phyloP scores from a whole-genome alignment of 2,888 invertebrate genomes.

The Mimumesa dahlbomi region DNA sequence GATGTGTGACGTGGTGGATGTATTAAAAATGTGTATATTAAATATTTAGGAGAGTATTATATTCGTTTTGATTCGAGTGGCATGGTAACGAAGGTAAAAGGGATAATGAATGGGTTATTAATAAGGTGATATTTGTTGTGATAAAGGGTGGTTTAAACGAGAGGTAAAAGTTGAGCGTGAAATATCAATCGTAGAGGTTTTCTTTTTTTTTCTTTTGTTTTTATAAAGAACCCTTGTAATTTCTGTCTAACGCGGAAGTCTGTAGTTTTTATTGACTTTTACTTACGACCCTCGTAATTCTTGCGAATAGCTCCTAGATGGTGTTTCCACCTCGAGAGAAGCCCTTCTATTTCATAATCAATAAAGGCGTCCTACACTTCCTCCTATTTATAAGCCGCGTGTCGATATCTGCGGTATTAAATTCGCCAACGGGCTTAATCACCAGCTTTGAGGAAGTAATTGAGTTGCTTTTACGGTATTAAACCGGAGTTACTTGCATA shows the following conservation, averaged over 20 bases:
- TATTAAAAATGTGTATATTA: too few species aligned
- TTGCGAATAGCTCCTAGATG: slow-evolving; percentile 18
- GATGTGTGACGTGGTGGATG: too few species aligned
- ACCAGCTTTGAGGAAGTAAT: slow-evolving; percentile 22
- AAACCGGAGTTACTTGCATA: slow-evolving; percentile 13
- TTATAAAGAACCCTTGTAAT: slow-evolving; percentile 6
- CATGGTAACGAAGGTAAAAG: too few species aligned
- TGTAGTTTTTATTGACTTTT: slow-evolving; percentile 47
- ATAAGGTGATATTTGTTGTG: too few species aligned
- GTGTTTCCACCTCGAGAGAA: slow-evolving; percentile 26
- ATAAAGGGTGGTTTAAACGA: too few species aligned
- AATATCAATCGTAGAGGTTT: too few species aligned
- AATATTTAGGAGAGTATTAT: too few species aligned
- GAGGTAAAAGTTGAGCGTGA: too few species aligned
- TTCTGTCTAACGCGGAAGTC: slow-evolving; percentile 12
- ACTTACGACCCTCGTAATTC: slow-evolving; percentile 27
- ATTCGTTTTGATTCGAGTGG: too few species aligned
- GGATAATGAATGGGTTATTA: too few species aligned
- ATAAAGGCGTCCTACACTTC: slow-evolving; percentile 31
- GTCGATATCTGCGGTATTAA: slow-evolving; percentile 44
- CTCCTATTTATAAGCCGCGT: slow-evolving; percentile 45
- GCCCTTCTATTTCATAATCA: slow-evolving; percentile 50
- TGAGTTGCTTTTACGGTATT: slow-evolving; percentile 26
- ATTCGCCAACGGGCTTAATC: slow-evolving; percentile 34
- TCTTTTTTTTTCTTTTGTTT: too few species aligned